phyloP scores from a whole-genome alignment of 23 tunicate species.

The Diplosoma virens region DNA sequence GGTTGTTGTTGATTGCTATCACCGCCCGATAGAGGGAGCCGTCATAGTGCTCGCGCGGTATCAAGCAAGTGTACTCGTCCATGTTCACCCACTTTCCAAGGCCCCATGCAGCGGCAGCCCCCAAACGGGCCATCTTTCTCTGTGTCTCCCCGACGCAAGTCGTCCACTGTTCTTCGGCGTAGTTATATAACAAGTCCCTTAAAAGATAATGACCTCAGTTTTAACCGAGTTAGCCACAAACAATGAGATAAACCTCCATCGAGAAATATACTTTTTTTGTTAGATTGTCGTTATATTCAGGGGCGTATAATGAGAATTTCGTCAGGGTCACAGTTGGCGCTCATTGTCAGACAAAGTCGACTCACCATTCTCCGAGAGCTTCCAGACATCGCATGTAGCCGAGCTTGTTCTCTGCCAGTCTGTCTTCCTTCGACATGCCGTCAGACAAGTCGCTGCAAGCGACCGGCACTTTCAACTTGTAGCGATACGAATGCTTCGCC shows the following conservation, averaged over 20 bases:
- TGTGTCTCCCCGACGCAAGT: constrained; percentile 51
- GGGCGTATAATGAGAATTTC: no score
- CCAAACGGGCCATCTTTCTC: constrained; percentile 86
- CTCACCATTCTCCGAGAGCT: constrained; percentile 96
- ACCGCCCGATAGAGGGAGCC: constrained; percentile 95
- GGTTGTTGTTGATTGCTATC: constrained; percentile 67
- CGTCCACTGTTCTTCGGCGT: constrained; percentile 65
- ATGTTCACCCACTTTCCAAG: constrained; percentile 85
- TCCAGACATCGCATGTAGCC: constrained; percentile 99
- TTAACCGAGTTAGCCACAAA: no score
- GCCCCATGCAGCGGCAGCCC: constrained; percentile 98
- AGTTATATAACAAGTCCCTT: constrained; percentile 65
- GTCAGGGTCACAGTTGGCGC: background rate
- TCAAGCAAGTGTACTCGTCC: constrained; percentile 85
- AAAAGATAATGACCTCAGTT: no score
- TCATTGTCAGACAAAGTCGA: background rate
- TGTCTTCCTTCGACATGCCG: constrained; percentile 21
- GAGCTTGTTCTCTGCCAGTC: constrained; percentile 57
- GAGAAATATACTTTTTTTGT: no score
- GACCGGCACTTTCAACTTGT: constrained; percentile 32
- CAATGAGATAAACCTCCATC: no score
- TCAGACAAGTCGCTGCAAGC: constrained; percentile 1
- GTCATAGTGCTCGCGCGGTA: constrained; percentile 91
- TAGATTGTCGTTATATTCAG: no score
- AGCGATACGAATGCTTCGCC: constrained; percentile 71